phyloP scores from a whole-genome alignment of 2,113 vertebrate genomes.

The Paramisgurnus dabryanus region DNA sequence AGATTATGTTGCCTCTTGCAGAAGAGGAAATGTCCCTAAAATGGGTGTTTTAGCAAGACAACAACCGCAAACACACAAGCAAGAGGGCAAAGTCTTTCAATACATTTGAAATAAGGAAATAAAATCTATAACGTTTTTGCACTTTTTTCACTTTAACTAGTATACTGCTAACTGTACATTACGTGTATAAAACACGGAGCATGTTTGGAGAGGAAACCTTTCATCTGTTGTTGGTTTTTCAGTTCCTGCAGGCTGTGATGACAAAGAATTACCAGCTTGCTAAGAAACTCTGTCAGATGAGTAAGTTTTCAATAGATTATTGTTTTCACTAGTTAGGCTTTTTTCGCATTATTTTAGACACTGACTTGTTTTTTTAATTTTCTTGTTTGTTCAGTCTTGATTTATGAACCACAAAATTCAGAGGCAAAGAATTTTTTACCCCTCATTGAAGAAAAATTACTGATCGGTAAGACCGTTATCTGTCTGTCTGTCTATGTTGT shows the following conservation, averaged over 20 bases:
- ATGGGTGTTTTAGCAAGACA: too few species aligned
- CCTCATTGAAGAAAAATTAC: constrained; percentile 78
- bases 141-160: too few species aligned
- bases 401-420: constrained; percentile 81
- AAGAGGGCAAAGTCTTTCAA: too few species aligned
- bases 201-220: not conserved
- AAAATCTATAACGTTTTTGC: too few species aligned
- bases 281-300: constrained; percentile 83
- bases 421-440: constrained; percentile 78
- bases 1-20: too few species aligned
- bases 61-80: too few species aligned
- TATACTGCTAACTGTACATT: too few species aligned
- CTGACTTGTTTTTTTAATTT: constrained; percentile 33
- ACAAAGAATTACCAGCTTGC: constrained; percentile 71
- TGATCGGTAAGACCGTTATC: constrained; percentile 67
- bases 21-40: too few species aligned
- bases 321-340: constrained; percentile 1
- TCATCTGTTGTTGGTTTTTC: constrained; percentile 8
- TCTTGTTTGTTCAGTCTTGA: constrained; percentile 72
- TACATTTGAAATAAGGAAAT: too few species aligned
- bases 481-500: not conserved
- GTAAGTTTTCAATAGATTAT: constrained; percentile 68
- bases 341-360: not conserved
- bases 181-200: too few species aligned
- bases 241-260: constrained; percentile 84